phyloP scores from a whole-genome alignment of 2,113 vertebrate genomes.

The Lepisosteus oculatus region DNA sequence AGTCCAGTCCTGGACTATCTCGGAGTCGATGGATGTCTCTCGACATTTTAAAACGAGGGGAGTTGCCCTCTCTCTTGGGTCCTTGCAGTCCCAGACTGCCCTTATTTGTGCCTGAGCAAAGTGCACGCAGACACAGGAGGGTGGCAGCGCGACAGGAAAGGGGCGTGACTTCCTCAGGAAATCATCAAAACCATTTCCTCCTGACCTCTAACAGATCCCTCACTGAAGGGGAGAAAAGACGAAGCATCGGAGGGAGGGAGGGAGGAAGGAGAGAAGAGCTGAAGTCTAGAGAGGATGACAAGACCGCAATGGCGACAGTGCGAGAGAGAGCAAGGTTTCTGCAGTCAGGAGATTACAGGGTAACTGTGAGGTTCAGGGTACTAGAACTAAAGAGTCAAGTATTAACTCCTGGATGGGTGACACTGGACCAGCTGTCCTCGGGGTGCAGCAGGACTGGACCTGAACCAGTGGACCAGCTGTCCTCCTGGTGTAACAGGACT shows the following conservation, averaged over 20 bases:
- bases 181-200: conserved; percentile 68
- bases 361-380: conserved; percentile 3
- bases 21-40: too few relatives aligned
- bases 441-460: too few relatives aligned
- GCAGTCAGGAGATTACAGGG: too few relatives aligned
- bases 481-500: too few relatives aligned
- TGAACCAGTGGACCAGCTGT: too few relatives aligned
- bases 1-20: too few relatives aligned
- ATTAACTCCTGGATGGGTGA: too few relatives aligned
- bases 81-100: too few relatives aligned
- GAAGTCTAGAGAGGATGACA: neutral
- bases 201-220: conserved; percentile 39
- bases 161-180: conserved; percentile 76
- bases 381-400: neutral
- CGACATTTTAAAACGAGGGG: too few relatives aligned
- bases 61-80: too few relatives aligned
- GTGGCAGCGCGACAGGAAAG: conserved; percentile 62
- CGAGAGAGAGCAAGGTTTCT: neutral
- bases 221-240: conserved; percentile 23
- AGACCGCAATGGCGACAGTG: neutral
- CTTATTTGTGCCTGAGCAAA: too few relatives aligned
- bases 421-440: too few relatives aligned
- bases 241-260: conserved; percentile 15
- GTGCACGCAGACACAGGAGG: neutral
- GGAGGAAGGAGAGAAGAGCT: conserved; percentile 6